phyloP scores from a whole-genome alignment of 2,888 invertebrate species.

The Polietes domitor region DNA sequence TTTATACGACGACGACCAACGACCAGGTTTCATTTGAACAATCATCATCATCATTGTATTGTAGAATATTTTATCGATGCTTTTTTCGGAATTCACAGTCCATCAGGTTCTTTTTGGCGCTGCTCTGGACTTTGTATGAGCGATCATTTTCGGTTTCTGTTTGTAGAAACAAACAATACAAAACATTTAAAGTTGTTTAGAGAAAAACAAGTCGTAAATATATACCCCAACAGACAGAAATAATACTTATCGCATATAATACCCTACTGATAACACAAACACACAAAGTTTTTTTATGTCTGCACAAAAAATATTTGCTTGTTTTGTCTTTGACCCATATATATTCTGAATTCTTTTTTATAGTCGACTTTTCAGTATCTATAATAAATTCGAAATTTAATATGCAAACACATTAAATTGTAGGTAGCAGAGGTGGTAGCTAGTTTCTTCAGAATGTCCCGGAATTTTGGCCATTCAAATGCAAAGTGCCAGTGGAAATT shows the following conservation, averaged over 20 bases:
- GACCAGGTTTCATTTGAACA: conserved; percentile 3
- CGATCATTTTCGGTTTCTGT: background rate
- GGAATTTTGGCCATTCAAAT: background rate
- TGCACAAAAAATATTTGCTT: background rate
- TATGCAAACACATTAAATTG: background rate
- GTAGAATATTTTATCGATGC: background rate
- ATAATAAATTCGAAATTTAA: background rate
- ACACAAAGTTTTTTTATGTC: conserved; percentile 1
- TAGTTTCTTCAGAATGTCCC: background rate
- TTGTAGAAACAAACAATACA: background rate
- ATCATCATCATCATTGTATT: background rate
- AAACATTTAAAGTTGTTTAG: background rate
- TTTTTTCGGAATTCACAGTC: background rate
- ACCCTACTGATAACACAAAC: background rate
- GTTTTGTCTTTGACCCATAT: background rate
- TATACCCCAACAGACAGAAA: too few relatives aligned
- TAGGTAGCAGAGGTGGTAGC: too few relatives aligned
- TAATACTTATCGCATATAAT: background rate
- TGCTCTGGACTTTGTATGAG: background rate
- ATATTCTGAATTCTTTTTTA: too few relatives aligned
- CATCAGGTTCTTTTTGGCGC: background rate
- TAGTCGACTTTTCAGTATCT: background rate
- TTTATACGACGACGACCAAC: background rate
- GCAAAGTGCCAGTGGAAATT: background rate
- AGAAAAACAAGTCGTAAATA: background rate